phyloP scores from a whole-genome alignment of 2,113 vertebrate species.

The Myiozetetes cayanensis region DNA sequence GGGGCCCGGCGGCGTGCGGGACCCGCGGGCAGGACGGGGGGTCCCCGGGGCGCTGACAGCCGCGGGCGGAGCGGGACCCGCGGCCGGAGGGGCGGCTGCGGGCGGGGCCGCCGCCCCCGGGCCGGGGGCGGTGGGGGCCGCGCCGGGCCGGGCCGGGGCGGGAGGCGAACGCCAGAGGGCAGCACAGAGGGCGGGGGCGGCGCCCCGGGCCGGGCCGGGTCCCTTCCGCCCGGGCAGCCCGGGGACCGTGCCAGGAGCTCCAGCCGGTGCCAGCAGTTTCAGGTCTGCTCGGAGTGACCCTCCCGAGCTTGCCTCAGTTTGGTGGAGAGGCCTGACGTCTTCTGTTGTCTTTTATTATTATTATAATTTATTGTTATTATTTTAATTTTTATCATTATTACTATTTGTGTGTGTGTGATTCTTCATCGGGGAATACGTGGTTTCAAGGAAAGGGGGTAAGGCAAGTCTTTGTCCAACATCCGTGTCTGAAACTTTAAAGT shows the following conservation, averaged over 20 bases:
- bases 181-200: background rate
- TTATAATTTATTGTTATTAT: background rate
- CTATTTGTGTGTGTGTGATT: background rate
- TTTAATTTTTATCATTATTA: background rate
- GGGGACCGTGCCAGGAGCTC: background rate
- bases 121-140: too few species aligned
- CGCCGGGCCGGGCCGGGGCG: too few species aligned
- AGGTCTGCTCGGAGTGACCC: fast-evolving
- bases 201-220: background rate
- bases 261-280: fast-evolving
- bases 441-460: background rate
- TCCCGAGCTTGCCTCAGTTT: background rate
- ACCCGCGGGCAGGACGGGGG: too few species aligned
- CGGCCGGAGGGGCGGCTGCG: too few species aligned
- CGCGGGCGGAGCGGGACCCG: too few species aligned
- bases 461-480: background rate
- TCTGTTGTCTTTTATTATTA: background rate
- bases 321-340: background rate
- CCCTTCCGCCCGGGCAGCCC: background rate
- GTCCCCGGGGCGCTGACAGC: too few species aligned
- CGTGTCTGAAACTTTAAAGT: background rate
- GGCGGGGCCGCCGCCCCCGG: too few species aligned
- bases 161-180: too few species aligned
- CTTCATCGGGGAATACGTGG: fast-evolving
- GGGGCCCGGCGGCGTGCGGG: too few species aligned